phyloP scores from a whole-genome alignment of 1,140 invertebrate genomes.

The Drosophila gunungcola region DNA sequence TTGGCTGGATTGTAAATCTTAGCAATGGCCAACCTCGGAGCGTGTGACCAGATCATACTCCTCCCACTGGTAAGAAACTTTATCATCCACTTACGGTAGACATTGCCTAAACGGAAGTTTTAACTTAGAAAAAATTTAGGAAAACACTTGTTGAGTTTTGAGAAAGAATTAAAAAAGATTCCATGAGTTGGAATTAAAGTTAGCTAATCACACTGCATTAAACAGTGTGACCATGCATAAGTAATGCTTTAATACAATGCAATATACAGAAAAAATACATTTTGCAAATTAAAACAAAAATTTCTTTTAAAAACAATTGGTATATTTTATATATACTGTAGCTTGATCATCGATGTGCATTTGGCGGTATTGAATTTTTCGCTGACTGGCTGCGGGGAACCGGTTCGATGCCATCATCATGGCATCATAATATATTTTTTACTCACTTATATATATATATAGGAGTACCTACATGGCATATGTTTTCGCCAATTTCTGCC shows the following conservation, averaged over 20 bases:
- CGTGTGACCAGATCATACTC: conserved; percentile 24
- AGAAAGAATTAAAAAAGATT: too few species aligned
- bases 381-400: conserved; percentile 34
- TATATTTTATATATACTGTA: conserved; percentile 14
- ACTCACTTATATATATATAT: conserved; percentile 40
- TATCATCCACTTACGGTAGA: not conserved
- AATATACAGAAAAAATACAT: not conserved
- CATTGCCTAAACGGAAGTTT: not conserved
- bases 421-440: conserved; percentile 61
- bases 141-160: too few species aligned
- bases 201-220: too few species aligned
- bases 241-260: not conserved
- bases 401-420: conserved; percentile 77
- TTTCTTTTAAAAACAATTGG: too few species aligned
- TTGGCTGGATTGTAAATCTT: conserved; percentile 38
- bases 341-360: conserved; percentile 24
- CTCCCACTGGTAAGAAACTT: conserved; percentile 4
- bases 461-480: conserved; percentile 32
- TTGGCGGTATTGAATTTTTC: conserved; percentile 29
- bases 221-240: not conserved
- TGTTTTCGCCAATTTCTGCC: conserved; percentile 50
- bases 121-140: not conserved
- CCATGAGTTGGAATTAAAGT: too few species aligned
- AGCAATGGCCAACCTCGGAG: conserved; percentile 11
- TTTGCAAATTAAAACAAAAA: too few species aligned